These are phyloP conservation scores for Zygaena filipendulae DNA, from an alignment of 2,888 invertebrate species.

Conservation along the genomic window DNA sequence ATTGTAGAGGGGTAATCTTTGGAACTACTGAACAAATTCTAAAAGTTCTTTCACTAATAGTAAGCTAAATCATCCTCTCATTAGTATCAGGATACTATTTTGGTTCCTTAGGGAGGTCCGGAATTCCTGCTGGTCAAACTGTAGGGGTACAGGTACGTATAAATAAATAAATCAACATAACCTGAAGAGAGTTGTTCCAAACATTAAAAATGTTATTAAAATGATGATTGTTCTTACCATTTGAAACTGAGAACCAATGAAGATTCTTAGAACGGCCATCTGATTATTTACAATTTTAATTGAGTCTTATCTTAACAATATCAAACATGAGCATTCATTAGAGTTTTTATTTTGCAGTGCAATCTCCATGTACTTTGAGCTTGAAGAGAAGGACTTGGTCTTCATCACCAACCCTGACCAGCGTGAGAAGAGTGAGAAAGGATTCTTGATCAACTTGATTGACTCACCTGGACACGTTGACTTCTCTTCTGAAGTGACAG, in stretches of 20 bases:
- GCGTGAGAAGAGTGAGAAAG: conserved; percentile 89
- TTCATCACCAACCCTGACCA: conserved; percentile 94
- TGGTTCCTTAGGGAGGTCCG: no score
- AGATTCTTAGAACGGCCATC: conserved; percentile 70
- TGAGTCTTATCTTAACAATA: background rate
- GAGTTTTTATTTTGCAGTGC: conserved; percentile 87
- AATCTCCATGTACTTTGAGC: conserved; percentile 99
- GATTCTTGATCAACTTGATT: conserved; percentile 99
- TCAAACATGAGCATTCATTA: conserved; percentile 3
- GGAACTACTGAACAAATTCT: no score
- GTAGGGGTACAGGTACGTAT: no score
- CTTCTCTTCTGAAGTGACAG: conserved; percentile 99
- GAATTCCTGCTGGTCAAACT: no score
- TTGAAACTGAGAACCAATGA: conserved; percentile 46
- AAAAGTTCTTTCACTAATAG: no score
- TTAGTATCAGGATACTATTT: no score
- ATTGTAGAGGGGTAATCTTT: no score
- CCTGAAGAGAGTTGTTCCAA: no score
- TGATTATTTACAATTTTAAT: conserved; percentile 27
- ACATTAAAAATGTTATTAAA: conserved; percentile 1
- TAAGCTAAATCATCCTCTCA: no score
- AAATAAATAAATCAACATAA: no score
- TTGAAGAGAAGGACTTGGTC: conserved; percentile 92
- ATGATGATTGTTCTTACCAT: conserved; percentile 70
- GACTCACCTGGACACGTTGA: conserved; percentile 99